A percentile compares a stretch with the other conserved stretches of the same genome.
phyloP scores from a whole-genome alignment of 2,888 invertebrate species.

The Hirudinaria manillensis region DNA sequence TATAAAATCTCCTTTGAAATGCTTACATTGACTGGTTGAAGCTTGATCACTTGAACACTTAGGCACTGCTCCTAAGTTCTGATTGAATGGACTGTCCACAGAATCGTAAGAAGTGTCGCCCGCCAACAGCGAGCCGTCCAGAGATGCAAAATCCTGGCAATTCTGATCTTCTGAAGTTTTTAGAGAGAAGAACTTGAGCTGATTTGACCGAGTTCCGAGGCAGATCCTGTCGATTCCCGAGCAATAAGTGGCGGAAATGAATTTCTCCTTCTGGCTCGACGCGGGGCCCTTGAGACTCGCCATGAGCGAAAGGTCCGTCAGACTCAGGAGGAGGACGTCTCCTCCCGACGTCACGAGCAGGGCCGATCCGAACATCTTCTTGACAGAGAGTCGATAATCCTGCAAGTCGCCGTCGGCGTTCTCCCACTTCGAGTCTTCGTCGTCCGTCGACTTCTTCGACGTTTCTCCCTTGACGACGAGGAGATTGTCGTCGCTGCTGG shows the following conservation, averaged over 20 bases:
- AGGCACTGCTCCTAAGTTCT: too few relatives aligned
- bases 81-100: too few relatives aligned
- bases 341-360: slow-evolving; percentile 65
- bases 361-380: slow-evolving; percentile 14
- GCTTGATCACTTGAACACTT: too few relatives aligned
- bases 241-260: slow-evolving; percentile 35
- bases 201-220: slow-evolving; percentile 73
- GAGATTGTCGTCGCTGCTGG: neutral
- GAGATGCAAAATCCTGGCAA: too few relatives aligned
- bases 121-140: too few relatives aligned
- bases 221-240: slow-evolving; percentile 74
- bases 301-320: slow-evolving; percentile 66
- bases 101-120: too few relatives aligned
- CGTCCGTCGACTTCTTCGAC: neutral
- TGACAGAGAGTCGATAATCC: slow-evolving; percentile 17
- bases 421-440: slow-evolving; percentile 2
- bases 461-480: neutral
- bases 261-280: neutral
- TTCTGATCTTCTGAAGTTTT: neutral
- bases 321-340: slow-evolving; percentile 66
- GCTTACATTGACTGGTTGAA: neutral
- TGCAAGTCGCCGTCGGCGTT: neutral
- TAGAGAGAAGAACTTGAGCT: slow-evolving; percentile 64
- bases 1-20: too few relatives aligned
- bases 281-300: slow-evolving; percentile 55